These are phyloP conservation scores for Trachymyrmex cornetzi DNA, from an alignment of 1,140 invertebrate species.

Conservation along the genomic window DNA sequence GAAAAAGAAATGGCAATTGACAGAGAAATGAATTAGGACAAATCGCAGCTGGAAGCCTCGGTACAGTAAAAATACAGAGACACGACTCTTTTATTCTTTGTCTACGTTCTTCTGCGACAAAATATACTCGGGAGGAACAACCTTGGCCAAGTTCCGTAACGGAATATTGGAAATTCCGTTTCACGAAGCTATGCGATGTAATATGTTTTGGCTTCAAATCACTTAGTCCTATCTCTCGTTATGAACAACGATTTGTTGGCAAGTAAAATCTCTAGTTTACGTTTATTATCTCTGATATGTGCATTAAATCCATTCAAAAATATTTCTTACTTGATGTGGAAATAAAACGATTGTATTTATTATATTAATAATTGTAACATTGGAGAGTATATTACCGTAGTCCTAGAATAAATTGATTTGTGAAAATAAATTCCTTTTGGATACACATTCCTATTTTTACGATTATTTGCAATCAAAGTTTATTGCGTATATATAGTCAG, in stretches of 20 bases:
- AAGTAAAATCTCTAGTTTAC: conserved; percentile 3
- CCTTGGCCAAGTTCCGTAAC: conserved; percentile 57
- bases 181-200: conserved; percentile 24
- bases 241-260: neutral
- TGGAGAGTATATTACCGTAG: neutral
- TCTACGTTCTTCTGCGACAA: conserved; percentile 45
- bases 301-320: neutral
- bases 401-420: neutral
- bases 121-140: conserved; percentile 56
- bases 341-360: neutral
- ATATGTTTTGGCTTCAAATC: conserved; percentile 37
- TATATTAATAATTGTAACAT: conserved; percentile 1
- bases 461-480: conserved; percentile 42
- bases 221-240: neutral
- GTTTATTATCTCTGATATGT: neutral
- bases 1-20: conserved; percentile 33
- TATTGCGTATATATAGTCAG: conserved; percentile 19
- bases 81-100: conserved; percentile 47
- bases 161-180: conserved; percentile 60
- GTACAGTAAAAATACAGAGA: conserved; percentile 13
- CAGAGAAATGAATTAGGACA: conserved; percentile 52
- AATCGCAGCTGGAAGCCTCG: conserved; percentile 39
- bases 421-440: conserved; percentile 28
- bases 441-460: conserved; percentile 14
- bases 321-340: neutral